Percentiles rank a stretch among this genome's conserved stretches.
Evolutionary conservation across 2,113 vertebrate genomes (phyloP).

Genomic region (Abramis brama): DNA sequence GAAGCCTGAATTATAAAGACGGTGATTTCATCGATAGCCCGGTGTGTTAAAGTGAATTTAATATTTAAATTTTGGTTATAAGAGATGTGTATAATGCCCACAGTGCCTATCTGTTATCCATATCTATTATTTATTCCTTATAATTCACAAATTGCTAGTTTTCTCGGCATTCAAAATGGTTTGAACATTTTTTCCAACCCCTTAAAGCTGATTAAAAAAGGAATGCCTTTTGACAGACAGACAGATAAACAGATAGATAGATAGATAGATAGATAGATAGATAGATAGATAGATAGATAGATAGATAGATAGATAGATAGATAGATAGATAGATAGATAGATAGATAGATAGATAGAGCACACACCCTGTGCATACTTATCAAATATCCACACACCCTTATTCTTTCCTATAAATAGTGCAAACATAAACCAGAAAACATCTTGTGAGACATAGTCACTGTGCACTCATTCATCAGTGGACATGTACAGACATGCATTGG

Average conservation of each 20-base stretch:
- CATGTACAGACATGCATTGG: slow-evolving; percentile 14
- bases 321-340: too few species aligned
- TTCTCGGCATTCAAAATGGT: too few species aligned
- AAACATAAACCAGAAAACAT: neutral
- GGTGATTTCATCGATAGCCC: neutral
- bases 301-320: too few species aligned
- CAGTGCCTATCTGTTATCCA: neutral
- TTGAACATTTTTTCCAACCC: too few species aligned
- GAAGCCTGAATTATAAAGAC: neutral
- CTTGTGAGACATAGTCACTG: neutral
- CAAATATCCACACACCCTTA: neutral
- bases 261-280: too few species aligned
- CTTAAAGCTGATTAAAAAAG: too few species aligned
- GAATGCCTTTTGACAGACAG: too few species aligned
- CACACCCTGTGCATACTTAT: neutral
- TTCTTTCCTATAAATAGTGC: neutral
- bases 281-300: too few species aligned
- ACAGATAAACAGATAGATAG: too few species aligned
- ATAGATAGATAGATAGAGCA: too few species aligned
- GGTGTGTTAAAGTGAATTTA: neutral
- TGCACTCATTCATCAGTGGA: neutral
- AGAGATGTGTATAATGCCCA: neutral
- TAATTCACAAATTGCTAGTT: neutral
- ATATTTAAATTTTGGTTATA: neutral
- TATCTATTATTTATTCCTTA: neutral